Base-by-base conservation (phyloP, 1,140 invertebrate genomes). In the Sinonovacula constricta region DNA sequence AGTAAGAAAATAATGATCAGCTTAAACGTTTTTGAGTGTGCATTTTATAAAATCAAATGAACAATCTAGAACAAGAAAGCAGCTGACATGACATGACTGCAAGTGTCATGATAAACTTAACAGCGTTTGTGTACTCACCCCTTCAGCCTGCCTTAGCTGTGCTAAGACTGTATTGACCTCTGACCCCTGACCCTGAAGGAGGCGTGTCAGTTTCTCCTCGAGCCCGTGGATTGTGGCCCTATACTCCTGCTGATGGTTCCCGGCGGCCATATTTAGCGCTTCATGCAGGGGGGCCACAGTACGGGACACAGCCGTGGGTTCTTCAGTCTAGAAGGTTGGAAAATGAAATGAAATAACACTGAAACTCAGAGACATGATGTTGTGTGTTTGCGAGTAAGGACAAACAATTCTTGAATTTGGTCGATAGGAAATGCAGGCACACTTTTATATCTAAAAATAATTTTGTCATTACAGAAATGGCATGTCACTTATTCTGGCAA, bases 131-230 rank as follows among this genome's bases (percentile, higher is more conserved):
- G n/a, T n/a, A 14, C 30, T 31, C 59, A 76, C 72, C 62, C 57
- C 31, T 66, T 67, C 62, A 67, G 63, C 72, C 30, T 76, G 45
- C 67, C 56, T 67, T 24, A 67, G 31, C 33, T 76, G 72, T 59
- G 53, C 53, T 39, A 76, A 45, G 45, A 66, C 62, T 15, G 24
- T 59, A 31, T 10, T 53, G 33, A 76, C 63, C 33, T 67, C 72
- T 28, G 62, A 65, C 7, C 62, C 63, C 49, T 76, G 62, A 59
- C 72, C 72, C 36, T 67, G 0, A 7, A 76, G 62, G 14, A 76
- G 63, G 18, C 65, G 51, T 5, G 49, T 54, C 34, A 76, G 34
- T 26, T 76, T 76, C 26, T 54, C 54, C 53, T 76, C 72, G 3
- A 76, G 72, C 22, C 45, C 62, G 14, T 67, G 31, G 26, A 76